Conservation (phyloP, 2,888 invertebrate genomes). For the Mellilla xanthometata region DNA sequence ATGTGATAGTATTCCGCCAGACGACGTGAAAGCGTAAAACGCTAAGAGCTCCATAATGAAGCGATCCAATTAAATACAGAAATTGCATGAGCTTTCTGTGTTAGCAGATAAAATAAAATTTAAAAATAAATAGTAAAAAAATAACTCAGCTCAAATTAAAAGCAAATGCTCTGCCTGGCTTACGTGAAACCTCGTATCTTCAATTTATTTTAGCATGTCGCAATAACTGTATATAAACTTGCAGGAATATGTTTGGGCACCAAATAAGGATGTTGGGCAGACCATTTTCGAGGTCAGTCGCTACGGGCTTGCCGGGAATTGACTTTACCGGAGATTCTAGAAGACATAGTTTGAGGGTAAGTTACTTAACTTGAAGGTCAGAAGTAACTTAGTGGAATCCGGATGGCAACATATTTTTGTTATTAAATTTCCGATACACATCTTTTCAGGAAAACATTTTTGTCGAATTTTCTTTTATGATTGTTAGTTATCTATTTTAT, state of each 20-base stretch:
- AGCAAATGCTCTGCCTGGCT: conserved; percentile 67
- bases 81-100: conserved; percentile 79
- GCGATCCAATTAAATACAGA: conserved; percentile 43
- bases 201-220: conserved; percentile 54
- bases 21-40: conserved; percentile 30
- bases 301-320: conserved; percentile 81
- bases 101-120: conserved; percentile 52
- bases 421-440: no score
- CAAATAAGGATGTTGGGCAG: conserved; percentile 86
- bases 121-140: conserved; percentile 50
- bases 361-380: conserved; percentile 22
- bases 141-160: conserved; percentile 40
- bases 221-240: conserved; percentile 56
- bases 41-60: conserved; percentile 36
- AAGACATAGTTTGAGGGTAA: conserved; percentile 83
- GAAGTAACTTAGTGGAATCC: no score
- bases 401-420: no score
- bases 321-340: conserved; percentile 77
- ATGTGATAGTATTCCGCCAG: conserved; percentile 31
- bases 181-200: conserved; percentile 54
- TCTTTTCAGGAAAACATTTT: no score
- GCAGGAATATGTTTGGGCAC: conserved; percentile 84
- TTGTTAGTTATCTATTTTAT: neutral
- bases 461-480: no score
- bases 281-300: conserved; percentile 85